A percentile compares a stretch with the other conserved stretches of the same genome.
Conservation (phyloP, 2,888 invertebrate genomes). For the Stictocephala bisonia region DNA sequence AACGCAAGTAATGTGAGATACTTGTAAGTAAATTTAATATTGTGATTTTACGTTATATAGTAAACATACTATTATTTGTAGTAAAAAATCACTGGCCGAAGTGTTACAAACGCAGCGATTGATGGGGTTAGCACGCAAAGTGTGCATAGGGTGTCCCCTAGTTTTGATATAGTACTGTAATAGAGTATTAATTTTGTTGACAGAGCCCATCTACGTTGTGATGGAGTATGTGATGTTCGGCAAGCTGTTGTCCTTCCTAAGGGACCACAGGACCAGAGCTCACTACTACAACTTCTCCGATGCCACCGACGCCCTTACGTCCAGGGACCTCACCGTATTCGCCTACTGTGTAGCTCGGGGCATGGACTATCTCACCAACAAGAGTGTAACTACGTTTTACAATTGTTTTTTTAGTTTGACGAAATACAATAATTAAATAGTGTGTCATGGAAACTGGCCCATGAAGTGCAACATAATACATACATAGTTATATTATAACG, state of each 20-base stretch:
- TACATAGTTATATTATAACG: no score
- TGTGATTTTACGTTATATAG: no score
- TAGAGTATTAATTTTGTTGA: background rate
- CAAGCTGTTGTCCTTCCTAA: slow-evolving; percentile 79
- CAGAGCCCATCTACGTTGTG: slow-evolving; percentile 84
- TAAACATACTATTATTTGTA: no score
- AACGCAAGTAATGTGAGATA: no score
- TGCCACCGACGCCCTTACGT: slow-evolving; percentile 72
- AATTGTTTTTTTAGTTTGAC: background rate
- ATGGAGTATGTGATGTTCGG: slow-evolving; percentile 91
- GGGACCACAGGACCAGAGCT: slow-evolving; percentile 71
- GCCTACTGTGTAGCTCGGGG: slow-evolving; percentile 86
- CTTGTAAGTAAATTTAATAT: no score
- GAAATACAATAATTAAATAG: background rate
- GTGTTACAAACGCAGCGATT: no score
- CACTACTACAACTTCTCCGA: slow-evolving; percentile 74
- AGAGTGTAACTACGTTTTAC: slow-evolving; percentile 71
- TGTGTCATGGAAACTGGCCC: no score
- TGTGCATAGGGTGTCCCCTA: background rate
- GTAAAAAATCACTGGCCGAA: background rate
- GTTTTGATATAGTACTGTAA: background rate
- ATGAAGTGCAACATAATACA: no score
- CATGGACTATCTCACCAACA: slow-evolving; percentile 85
- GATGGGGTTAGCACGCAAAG: no score
- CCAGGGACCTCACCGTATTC: slow-evolving; percentile 81